Percentiles rank a stretch among this genome's conserved stretches.
Conservation (phyloP, 37 sponge, comb jelly and placozoan genomes). For the Halichondria panicea region DNA sequence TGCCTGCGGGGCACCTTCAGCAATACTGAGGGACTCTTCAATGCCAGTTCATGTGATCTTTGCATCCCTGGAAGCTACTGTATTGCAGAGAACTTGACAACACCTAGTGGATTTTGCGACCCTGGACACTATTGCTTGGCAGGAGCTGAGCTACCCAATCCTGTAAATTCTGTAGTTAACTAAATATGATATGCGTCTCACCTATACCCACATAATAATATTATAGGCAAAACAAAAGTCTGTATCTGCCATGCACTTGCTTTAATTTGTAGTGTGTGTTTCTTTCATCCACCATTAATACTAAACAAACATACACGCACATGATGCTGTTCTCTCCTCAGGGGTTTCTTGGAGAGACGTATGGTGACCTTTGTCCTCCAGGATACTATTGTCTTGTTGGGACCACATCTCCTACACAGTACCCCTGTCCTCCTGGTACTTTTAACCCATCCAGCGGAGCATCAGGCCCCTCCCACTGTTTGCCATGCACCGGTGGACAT, state of each 20-base stretch:
- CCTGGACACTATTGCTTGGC: background rate
- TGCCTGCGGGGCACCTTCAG: constrained; percentile 1
- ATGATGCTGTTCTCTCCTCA: background rate
- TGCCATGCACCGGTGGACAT: constrained; percentile 11
- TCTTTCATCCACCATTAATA: too few species aligned
- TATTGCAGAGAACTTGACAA: background rate
- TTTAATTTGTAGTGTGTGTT: too few species aligned
- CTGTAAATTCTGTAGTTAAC: background rate
- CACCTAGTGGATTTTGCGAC: background rate
- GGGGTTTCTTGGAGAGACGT: background rate
- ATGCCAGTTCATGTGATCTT: constrained; percentile 1
- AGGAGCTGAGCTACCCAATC: background rate
- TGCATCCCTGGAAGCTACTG: constrained; percentile 4
- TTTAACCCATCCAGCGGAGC: constrained; percentile 6
- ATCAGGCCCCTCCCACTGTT: background rate
- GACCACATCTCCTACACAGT: background rate
- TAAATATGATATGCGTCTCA: background rate
- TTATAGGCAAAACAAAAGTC: too few species aligned
- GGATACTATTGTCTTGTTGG: constrained; percentile 1
- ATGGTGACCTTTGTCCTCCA: constrained; percentile 6
- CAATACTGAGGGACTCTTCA: background rate
- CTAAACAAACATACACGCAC: background rate
- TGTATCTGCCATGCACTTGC: too few species aligned
- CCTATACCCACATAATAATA: too few species aligned
- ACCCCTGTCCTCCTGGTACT: constrained; percentile 14